Evolutionary conservation across 2,888 invertebrate genomes (phyloP), one percentile per base, ranked within the genome.

Genomic region (Orthonevra nobilis): DNA sequence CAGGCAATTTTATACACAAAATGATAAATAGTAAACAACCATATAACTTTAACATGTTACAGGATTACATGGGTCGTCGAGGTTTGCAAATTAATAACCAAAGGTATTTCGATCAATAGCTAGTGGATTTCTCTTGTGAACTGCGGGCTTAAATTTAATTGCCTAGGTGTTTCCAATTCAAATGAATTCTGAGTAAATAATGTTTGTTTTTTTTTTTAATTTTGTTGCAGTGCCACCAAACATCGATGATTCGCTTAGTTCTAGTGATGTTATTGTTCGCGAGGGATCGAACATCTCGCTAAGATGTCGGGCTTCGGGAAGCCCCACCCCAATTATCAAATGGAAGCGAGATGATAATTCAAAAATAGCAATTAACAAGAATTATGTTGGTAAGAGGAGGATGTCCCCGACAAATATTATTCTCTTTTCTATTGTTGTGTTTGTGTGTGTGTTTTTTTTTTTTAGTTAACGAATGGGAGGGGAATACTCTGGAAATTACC

Each of bases 341-440:
- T 97, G 97, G 96, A 95, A 95, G 89, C 92, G 96, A 84, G 96
- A 96, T 89, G 96, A 96, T 90, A 94, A 94, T 89, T 92, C 93
- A 84, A 94, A 93, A 90, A 96, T 96, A 89, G 92, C 94, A 89
- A 94, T 96, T 90, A 96, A 94, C 90, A 95, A 94, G 90, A 94
- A 94, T 86, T 91, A 93, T 86, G 91, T 93, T 88, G 95, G 95
- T 95, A 87, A 89, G 89, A 88, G n/a, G n/a, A 82, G 56, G 28
- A 14, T 20, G n/a, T n/a, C n/a, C n/a, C n/a, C n/a, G n/a, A n/a
- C n/a, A n/a, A n/a, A n/a, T n/a, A n/a, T n/a, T n/a, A 17, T 64
- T 50, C 42, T 12, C 15, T 1, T 52, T 36, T 12, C 12, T 20
- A 10, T 19, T 14, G 14, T 23, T 26, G 46, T 36, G 9, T 38